Conservation (phyloP, 2,113 vertebrate species). For the Caracal caracal region DNA sequence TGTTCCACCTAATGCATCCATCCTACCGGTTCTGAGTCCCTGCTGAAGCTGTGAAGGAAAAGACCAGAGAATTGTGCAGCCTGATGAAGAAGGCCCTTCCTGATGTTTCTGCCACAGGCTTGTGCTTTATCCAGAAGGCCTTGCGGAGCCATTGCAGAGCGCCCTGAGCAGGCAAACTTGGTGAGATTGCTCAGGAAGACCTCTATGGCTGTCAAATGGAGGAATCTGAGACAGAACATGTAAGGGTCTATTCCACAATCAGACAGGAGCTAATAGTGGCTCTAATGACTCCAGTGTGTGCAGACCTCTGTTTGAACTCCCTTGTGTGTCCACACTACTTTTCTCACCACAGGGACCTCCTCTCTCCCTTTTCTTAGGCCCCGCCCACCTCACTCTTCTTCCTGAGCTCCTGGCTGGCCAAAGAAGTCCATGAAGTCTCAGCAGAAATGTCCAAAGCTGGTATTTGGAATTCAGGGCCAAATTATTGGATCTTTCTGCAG, state of each 20-base stretch:
- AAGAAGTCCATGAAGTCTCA: not conserved
- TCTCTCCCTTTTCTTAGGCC: not conserved
- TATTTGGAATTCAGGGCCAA: not conserved
- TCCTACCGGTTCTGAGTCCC: not conserved
- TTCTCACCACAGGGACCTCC: too few species aligned
- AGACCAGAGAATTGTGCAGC: not conserved
- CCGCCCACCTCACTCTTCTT: accelerated
- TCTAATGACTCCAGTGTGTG: not conserved
- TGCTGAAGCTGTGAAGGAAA: not conserved
- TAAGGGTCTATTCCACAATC: not conserved
- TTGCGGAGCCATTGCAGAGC: not conserved
- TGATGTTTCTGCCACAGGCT: not conserved
- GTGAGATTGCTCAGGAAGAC: not conserved
- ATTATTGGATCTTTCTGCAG: not conserved
- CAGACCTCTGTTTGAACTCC: not conserved
- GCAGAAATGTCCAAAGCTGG: not conserved
- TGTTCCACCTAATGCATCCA: not conserved
- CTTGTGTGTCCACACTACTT: not conserved
- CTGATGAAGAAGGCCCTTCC: not conserved
- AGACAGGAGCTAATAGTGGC: not conserved
- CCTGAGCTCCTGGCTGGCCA: not conserved
- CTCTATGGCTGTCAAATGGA: not conserved
- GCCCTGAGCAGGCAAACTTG: not conserved
- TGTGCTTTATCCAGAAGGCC: not conserved
- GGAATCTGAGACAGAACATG: not conserved